phyloP scores from a whole-genome alignment of 2,113 vertebrate species.

The Hippocampus zosterae region DNA sequence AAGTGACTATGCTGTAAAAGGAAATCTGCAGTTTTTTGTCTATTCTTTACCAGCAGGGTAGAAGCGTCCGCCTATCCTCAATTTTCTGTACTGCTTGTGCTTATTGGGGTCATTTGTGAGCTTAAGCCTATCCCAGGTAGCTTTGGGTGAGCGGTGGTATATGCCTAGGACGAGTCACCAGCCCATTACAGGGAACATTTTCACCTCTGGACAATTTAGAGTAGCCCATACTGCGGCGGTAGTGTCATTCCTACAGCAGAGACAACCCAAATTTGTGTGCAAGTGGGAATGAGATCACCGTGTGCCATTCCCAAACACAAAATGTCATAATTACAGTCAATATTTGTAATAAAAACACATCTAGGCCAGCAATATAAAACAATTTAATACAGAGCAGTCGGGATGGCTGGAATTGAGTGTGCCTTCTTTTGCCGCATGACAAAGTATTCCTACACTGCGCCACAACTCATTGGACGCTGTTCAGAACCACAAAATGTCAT shows the following conservation, averaged over 20 bases:
- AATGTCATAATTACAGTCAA: background rate
- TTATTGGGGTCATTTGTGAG: background rate
- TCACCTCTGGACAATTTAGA: background rate
- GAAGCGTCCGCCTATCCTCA: background rate
- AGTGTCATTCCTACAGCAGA: background rate
- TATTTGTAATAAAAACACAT: background rate
- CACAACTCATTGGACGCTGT: background rate
- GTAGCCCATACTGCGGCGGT: no score
- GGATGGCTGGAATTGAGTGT: background rate
- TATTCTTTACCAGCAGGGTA: background rate
- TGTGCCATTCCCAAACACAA: background rate
- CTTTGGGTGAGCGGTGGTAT: background rate
- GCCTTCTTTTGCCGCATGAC: background rate
- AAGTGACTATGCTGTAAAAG: background rate
- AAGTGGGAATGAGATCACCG: background rate
- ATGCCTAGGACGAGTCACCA: background rate
- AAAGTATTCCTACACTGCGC: background rate
- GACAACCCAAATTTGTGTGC: background rate
- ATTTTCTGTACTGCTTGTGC: background rate
- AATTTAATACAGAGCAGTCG: background rate
- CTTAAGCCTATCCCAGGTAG: background rate
- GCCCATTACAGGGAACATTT: background rate
- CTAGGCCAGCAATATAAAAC: background rate
- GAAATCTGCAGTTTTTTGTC: background rate
- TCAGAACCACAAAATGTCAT: background rate